Conservation (phyloP, 2,797 vertebrate genomes). For the Fringilla coelebs region DNA sequence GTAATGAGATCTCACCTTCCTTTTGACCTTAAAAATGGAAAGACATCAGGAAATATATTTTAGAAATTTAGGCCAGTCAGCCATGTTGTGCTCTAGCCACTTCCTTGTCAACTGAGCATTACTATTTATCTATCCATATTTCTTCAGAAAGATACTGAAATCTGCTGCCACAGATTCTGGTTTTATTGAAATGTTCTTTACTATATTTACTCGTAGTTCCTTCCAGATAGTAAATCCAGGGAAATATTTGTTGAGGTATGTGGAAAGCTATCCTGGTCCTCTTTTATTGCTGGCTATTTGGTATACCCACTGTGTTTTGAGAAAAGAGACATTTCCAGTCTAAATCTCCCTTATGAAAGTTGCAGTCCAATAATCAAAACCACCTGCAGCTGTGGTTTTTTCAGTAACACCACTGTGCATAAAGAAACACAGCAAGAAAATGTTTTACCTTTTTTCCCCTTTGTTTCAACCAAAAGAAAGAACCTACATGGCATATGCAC, state of each 20-base stretch:
- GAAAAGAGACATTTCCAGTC: background rate
- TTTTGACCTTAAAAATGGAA: background rate
- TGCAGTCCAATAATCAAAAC: background rate
- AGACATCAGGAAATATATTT: background rate
- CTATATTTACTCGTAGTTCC: background rate
- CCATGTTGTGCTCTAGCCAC: background rate
- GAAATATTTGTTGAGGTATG: background rate
- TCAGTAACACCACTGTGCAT: background rate
- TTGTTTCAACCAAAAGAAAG: background rate
- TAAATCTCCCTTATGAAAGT: background rate
- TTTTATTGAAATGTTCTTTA: background rate
- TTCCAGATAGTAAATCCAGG: background rate
- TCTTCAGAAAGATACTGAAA: background rate
- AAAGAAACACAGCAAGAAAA: background rate
- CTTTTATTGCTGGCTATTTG: background rate
- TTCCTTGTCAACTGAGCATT: background rate
- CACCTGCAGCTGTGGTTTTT: background rate
- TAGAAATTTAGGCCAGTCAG: background rate
- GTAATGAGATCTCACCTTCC: background rate
- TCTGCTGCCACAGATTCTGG: background rate
- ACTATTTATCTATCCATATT: background rate
- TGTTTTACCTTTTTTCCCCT: background rate
- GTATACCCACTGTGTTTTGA: background rate
- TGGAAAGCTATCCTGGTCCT: background rate
- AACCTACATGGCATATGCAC: background rate